Base-by-base conservation (phyloP, 23 tunicate species). In the Ascidia mentula region DNA sequence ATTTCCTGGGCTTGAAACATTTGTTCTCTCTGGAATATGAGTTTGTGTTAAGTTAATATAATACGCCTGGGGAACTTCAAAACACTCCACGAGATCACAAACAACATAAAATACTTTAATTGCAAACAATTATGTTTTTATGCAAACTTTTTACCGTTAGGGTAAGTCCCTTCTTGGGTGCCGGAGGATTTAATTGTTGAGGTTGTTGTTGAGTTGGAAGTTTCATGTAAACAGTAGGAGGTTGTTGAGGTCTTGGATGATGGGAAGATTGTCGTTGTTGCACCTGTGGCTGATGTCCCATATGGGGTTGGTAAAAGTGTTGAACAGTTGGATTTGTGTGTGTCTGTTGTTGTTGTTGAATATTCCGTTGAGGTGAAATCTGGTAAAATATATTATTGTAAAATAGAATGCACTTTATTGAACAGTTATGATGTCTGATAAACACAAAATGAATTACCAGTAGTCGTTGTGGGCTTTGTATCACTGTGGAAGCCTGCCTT, bases 1-100 rank as follows among this genome's bases (percentile, higher is more conserved):
- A 92, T 74, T 80, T 88, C 89, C 69, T 88, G 98, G n/a, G 98
- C 98, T 80, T 88, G 85, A 42, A 60, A 69, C 92, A 88, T 88
- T 79, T 92, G 98, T 18, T 88, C 98, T 73, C 79, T 84, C 94
- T 89, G 82, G 31, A 30, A 69, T 12, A 69, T 12, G 15, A 42
- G 12, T 42, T 42, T 9, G 15, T n/a, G n/a, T n/a, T n/a, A n/a
- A n/a, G n/a, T n/a, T n/a, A n/a, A n/a, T n/a, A n/a, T n/a, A n/a
- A n/a, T n/a, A n/a, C n/a, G n/a, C n/a, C n/a, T n/a, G n/a, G n/a
- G n/a, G n/a, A n/a, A n/a, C n/a, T n/a, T n/a, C n/a, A n/a, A n/a
- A n/a, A n/a, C n/a, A n/a, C n/a, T n/a, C n/a, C n/a, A n/a, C n/a
- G n/a, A n/a, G n/a, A n/a, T n/a, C n/a, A n/a, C n/a, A n/a, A n/a